Evolutionary conservation across 2,113 vertebrate genomes (phyloP).

Genomic region (Lipophrys pholis): DNA sequence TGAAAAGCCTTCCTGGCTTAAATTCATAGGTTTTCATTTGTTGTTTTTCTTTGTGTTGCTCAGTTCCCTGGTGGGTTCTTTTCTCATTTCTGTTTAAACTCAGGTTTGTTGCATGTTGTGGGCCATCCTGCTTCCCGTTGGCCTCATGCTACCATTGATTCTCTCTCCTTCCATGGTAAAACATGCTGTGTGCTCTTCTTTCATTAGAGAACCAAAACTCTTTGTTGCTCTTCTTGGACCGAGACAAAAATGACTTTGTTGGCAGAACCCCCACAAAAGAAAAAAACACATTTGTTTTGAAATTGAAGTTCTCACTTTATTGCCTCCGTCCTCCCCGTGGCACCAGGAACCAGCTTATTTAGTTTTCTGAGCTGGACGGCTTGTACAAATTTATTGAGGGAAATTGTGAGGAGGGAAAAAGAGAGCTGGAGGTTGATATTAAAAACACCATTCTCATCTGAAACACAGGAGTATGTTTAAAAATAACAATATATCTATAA

Average conservation of each 20-base stretch:
- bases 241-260: constrained; percentile 11
- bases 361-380: constrained; percentile 30
- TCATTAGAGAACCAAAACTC: constrained; percentile 5
- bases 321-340: constrained; percentile 6
- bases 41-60: not conserved
- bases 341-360: constrained; percentile 48
- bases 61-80: not conserved
- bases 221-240: not conserved
- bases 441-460: constrained; percentile 49
- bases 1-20: not conserved
- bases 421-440: constrained; percentile 42
- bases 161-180: constrained; percentile 50
- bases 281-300: not conserved
- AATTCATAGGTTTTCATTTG: constrained; percentile 8
- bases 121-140: constrained; percentile 4
- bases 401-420: constrained; percentile 26
- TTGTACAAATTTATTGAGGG: constrained; percentile 55
- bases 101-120: constrained; percentile 27
- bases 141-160: constrained; percentile 5
- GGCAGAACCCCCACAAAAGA: not conserved
- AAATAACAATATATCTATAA: constrained; percentile 41
- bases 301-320: constrained; percentile 38
- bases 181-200: constrained; percentile 23
- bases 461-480: constrained; percentile 12
- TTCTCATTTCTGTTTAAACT: constrained; percentile 33